Base-by-base conservation (phyloP, 2,888 invertebrate genomes). In the Eupithecia subfuscata region DNA sequence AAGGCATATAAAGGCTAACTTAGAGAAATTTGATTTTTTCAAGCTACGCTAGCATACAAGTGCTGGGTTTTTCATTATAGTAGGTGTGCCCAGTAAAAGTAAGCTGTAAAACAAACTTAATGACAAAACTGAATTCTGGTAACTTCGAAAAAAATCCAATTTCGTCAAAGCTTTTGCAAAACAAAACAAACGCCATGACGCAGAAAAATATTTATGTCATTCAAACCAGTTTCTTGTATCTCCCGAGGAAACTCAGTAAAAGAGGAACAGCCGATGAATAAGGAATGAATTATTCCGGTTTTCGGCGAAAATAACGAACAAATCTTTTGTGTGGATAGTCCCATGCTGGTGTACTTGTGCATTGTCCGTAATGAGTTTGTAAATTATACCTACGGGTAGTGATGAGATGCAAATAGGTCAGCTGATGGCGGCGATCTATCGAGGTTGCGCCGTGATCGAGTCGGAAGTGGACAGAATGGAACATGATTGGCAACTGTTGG, bases 181-280 rank as follows among this genome's bases (percentile, higher is more conserved):
- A 64, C 34, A 18, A n/a, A 67, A 45, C 43, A 69, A 68, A 68
- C 56, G 4, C 22, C 25, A 6, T 43, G 48, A 43, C 70, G 67
- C 56, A 56, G 72, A 75, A 74, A n/a, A 77, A 74, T 76, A 74
- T 74, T 72, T 48, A 73, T 75, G 70, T 45, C 71, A 75, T 75
- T 75, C 77, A 73, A 77, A 76, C 74, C 73, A 69, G 63, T 80
- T 82, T 83, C 82, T 83, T 78, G 68, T 75, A 48, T 74, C 74
- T 74, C 69, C 65, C 76, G 81, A 74, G 78, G 80, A 81, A 80
- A 77, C 80, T 81, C 77, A 82, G 83, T 83, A 83, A 85, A 83
- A 83, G 84, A 77, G 82, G 82, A 84, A 84, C 86, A 84, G 82
- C 79, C 81, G 83, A 85, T 88, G 86, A 88, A 87, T 87, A 87